Evolutionary conservation across 2,888 invertebrate genomes (phyloP), one percentile per base, ranked within the genome.

Genomic region (Heliconius ismenius): DNA sequence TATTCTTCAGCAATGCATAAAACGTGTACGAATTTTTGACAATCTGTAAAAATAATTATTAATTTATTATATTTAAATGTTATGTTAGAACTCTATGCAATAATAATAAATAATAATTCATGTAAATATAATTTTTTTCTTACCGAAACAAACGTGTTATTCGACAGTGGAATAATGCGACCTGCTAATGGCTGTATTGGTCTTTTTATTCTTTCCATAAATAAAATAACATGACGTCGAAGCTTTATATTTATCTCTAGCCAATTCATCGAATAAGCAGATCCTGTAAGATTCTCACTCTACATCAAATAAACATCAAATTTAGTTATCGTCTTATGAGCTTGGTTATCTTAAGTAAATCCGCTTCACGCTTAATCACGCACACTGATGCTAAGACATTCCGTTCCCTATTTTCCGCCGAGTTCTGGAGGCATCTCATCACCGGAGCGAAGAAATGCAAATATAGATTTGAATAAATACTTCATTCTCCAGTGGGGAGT

Each of bases 171-270:
- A 80, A 95, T 88, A 54, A 93, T 84, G 75, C 84, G 82, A 24
- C 94, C 94, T n/a, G 92, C 92, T 76, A 88, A 87, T 2, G 91
- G 85, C 75, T 84, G 83, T 69, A 94, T 87, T 0, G 91, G 90
- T 21, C 83, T 83, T 81, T 93, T 92, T 32, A 91, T 84, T 81
- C 90, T 85, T 73, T 90, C 91, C 93, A 94, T 94, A 75, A 94
- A 89, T 76, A 92, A 84, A 21, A 92, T 81, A 36, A 95, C 82
- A 24, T 81, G 70, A 67, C 82, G 83, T 39, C 84, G 85, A 75
- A 84, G 80, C 77, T 83, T 83, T 11, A 83, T 21, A 4, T 88
- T 82, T 36, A 86, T 80, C 15, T 83, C 78, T 28, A 84, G 67
- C 90, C 90, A 90, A 69, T 89, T 81, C 86, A 88, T 83, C 18